Conservation (phyloP, 2,888 invertebrate genomes). For the Tupiocoris notatus region DNA sequence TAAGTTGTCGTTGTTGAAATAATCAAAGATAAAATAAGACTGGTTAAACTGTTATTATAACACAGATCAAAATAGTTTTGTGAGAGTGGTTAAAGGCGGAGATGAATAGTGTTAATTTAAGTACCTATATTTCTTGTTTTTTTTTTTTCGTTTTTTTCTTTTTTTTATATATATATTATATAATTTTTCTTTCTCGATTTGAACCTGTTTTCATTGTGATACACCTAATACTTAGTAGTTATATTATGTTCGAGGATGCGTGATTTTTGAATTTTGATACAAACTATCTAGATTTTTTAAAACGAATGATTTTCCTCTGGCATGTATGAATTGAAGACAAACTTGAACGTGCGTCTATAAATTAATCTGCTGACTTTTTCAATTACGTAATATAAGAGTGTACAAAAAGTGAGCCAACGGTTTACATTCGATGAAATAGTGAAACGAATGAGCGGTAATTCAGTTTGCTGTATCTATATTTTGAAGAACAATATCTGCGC, state of each 20-base stretch:
- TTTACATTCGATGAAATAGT: conserved; percentile 24
- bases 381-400: conserved; percentile 18
- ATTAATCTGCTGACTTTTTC: conserved; percentile 13
- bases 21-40: conserved; percentile 50
- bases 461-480: conserved; percentile 18
- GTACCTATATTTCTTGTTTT: conserved; percentile 40
- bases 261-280: conserved; percentile 42
- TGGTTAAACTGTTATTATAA: conserved; percentile 50
- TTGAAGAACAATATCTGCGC: conserved; percentile 30
- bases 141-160: conserved; percentile 35
- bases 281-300: conserved; percentile 37
- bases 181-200: conserved; percentile 42
- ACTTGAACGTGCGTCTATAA: conserved; percentile 47
- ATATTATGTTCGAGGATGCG: conserved; percentile 44
- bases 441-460: not conserved
- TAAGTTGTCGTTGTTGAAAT: conserved; percentile 48
- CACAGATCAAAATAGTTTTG: conserved; percentile 49
- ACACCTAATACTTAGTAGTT: conserved; percentile 47
- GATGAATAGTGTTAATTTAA: conserved; percentile 44
- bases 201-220: conserved; percentile 49
- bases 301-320: conserved; percentile 33
- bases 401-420: conserved; percentile 18
- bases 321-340: conserved; percentile 44
- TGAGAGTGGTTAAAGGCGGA: conserved; percentile 45
- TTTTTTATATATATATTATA: no score